These are phyloP conservation scores for Melanchra persicariae DNA, from an alignment of 2,888 invertebrate species.

Conservation along the genomic window DNA sequence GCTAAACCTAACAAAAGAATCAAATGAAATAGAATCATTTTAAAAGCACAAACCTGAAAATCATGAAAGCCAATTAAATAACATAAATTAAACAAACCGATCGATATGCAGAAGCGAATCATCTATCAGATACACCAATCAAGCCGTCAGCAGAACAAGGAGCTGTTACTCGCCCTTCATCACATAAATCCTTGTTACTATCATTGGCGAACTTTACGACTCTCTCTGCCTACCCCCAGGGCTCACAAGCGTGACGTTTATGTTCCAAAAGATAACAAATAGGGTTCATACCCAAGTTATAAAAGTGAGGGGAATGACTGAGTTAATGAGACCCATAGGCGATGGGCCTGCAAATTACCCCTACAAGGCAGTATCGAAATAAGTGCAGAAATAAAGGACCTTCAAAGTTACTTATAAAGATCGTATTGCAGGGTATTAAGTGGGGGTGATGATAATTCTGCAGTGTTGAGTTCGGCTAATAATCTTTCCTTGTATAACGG, in stretches of 20 bases:
- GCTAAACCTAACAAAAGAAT: no score
- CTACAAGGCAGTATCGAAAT: conserved; percentile 44
- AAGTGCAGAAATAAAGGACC: conserved; percentile 44
- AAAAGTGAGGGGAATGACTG: conserved; percentile 37
- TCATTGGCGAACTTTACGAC: conserved; percentile 30
- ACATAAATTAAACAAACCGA: not conserved
- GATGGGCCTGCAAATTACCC: conserved; percentile 48
- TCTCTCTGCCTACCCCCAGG: conserved; percentile 11
- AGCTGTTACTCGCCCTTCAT: conserved; percentile 3
- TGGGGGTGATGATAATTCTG: conserved; percentile 13
- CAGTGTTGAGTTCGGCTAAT: conserved; percentile 38
- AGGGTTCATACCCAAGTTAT: conserved; percentile 43
- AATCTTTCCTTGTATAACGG: conserved; percentile 25
- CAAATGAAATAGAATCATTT: no score
- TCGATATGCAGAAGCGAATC: not conserved
- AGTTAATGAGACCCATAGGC: conserved; percentile 52
- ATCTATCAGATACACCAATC: not conserved
- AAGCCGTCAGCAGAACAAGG: not conserved
- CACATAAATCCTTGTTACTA: conserved; percentile 28
- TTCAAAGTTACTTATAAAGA: conserved; percentile 44
- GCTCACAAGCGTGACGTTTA: conserved; percentile 38
- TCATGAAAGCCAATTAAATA: no score
- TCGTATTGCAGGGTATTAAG: conserved; percentile 28
- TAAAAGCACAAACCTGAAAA: no score
- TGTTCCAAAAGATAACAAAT: conserved; percentile 57